A percentile compares a stretch with the other conserved stretches of the same genome.
phyloP scores from a whole-genome alignment of 2,797 vertebrate genomes.

The Karalla daura region DNA sequence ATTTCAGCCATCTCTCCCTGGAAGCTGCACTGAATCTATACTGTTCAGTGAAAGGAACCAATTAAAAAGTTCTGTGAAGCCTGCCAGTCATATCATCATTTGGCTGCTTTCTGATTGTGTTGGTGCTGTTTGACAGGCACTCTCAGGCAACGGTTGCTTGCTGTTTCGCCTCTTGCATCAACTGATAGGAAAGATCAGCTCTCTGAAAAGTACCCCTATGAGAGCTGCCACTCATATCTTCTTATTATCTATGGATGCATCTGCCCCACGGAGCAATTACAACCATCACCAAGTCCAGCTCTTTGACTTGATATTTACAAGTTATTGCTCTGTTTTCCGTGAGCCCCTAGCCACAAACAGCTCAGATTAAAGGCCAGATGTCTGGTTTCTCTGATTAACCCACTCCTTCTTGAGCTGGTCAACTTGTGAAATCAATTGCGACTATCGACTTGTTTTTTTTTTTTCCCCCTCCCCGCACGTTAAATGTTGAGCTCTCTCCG shows the following conservation, averaged over 20 bases:
- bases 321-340: constrained; percentile 49
- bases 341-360: constrained; percentile 56
- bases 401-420: constrained; percentile 41
- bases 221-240: constrained; percentile 35
- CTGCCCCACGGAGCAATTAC: constrained; percentile 49
- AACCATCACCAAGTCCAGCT: constrained; percentile 30
- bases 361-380: constrained; percentile 69
- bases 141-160: constrained; percentile 7
- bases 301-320: constrained; percentile 47
- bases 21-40: constrained; percentile 7
- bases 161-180: constrained; percentile 17
- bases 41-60: constrained; percentile 36
- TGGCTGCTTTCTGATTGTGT: constrained; percentile 7
- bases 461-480: constrained; percentile 24
- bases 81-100: constrained; percentile 33
- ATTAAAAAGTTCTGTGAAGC: constrained; percentile 45
- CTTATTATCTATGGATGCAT: constrained; percentile 34
- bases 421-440: constrained; percentile 62
- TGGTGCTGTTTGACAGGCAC: constrained; percentile 8
- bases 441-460: constrained; percentile 41
- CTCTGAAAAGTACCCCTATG: constrained; percentile 13
- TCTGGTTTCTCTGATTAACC: constrained; percentile 77
- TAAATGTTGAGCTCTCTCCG: constrained; percentile 68
- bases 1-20: background rate
- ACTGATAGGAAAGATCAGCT: constrained; percentile 17